Evolutionary conservation across 2,888 invertebrate species (phyloP).

Genomic region (Xanthia togata): DNA sequence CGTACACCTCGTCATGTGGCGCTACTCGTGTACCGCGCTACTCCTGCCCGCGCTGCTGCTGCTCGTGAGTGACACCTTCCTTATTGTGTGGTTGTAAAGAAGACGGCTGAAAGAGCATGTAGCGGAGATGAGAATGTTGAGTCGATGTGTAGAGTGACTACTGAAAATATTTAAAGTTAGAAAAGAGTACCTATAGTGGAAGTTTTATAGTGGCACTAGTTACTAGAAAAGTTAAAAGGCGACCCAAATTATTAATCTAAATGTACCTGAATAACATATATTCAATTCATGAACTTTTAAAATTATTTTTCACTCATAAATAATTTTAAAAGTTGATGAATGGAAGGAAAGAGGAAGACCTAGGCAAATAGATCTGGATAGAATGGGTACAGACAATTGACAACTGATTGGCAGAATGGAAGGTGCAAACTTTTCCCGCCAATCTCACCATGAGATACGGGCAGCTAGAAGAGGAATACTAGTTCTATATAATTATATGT

Average conservation of each 20-base stretch:
- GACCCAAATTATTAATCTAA: too few relatives aligned
- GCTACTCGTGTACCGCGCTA: slow-evolving; percentile 25
- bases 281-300: too few relatives aligned
- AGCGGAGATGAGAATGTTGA: neutral
- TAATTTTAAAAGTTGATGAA: neutral
- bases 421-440: neutral
- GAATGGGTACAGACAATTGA: neutral
- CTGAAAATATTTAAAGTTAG: neutral
- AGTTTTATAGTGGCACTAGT: neutral
- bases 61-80: slow-evolving; percentile 29
- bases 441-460: neutral
- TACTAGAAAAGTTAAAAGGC: neutral
- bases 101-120: neutral
- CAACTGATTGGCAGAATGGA: neutral
- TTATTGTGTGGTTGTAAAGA: neutral
- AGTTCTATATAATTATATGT: neutral
- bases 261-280: neutral
- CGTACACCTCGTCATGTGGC: slow-evolving; percentile 17
- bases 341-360: too few relatives aligned
- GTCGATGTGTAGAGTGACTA: neutral
- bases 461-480: neutral
- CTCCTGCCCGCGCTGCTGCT: slow-evolving; percentile 46
- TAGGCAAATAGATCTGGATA: neutral
- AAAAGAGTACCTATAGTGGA: neutral
- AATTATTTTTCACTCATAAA: too few relatives aligned